These are phyloP conservation scores for Torymus auratus DNA, from an alignment of 2,888 invertebrate genomes.

Conservation along the genomic window DNA sequence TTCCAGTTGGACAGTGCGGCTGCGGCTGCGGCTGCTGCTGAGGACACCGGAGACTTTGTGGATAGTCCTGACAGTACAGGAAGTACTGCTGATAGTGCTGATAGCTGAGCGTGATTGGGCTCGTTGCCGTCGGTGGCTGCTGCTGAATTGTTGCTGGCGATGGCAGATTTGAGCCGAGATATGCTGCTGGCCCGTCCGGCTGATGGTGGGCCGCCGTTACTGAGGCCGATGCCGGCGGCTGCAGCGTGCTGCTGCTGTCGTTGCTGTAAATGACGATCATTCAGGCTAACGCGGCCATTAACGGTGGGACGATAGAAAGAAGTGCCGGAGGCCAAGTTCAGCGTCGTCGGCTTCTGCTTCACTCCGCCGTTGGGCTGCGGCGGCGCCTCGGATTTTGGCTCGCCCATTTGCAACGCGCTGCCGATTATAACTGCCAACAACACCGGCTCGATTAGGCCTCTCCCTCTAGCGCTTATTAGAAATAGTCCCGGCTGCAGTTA, in stretches of 20 bases:
- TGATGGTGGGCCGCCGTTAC: slow-evolving; percentile 31
- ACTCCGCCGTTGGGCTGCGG: slow-evolving; percentile 75
- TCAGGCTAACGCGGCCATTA: slow-evolving; percentile 72
- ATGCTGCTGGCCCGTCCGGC: slow-evolving; percentile 51
- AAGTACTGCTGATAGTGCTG: slow-evolving; percentile 70
- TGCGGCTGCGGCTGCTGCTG: not conserved
- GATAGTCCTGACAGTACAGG: slow-evolving; percentile 69
- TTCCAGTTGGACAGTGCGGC: slow-evolving; percentile 39
- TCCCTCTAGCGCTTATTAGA: not conserved
- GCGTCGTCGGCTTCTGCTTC: slow-evolving; percentile 73
- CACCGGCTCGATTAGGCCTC: slow-evolving; percentile 20
- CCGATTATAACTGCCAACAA: slow-evolving; percentile 38
- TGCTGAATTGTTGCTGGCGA: slow-evolving; percentile 12
- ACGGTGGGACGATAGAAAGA: slow-evolving; percentile 73
- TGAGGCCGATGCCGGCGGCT: slow-evolving; percentile 47
- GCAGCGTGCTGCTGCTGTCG: slow-evolving; percentile 63
- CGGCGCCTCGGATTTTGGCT: slow-evolving; percentile 72
- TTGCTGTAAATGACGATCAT: slow-evolving; percentile 73
- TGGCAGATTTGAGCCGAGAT: slow-evolving; percentile 55
- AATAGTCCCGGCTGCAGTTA: not conserved
- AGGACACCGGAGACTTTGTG: slow-evolving; percentile 7
- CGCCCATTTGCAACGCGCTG: slow-evolving; percentile 72
- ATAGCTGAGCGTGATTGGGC: slow-evolving; percentile 65
- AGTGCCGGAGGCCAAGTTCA: slow-evolving; percentile 73
- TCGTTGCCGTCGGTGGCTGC: slow-evolving; percentile 59